phyloP scores from a whole-genome alignment of 1,140 invertebrate genomes.

The Drosophila prosaltans region DNA sequence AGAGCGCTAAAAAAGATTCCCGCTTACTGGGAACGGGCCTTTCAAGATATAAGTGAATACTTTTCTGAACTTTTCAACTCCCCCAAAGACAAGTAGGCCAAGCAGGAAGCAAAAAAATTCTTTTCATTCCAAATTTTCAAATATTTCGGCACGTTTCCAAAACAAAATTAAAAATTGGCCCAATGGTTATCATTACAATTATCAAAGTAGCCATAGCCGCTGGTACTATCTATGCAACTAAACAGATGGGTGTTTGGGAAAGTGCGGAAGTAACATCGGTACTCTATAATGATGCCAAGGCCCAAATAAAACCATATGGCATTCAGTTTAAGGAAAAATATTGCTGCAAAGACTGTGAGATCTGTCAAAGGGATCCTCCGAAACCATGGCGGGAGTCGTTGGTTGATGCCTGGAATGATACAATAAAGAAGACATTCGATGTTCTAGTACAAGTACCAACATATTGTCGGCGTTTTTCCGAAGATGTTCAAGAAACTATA shows the following conservation, averaged over 20 bases:
- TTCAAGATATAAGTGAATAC: not conserved
- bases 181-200: constrained; percentile 27
- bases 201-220: constrained; percentile 36
- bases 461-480: constrained; percentile 20
- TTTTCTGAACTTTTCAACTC: constrained; percentile 16
- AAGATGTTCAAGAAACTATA: constrained; percentile 22
- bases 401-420: constrained; percentile 44
- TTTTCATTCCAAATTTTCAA: not conserved
- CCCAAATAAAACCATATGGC: constrained; percentile 18
- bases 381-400: constrained; percentile 40
- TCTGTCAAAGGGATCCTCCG: not conserved
- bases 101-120: not conserved
- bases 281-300: constrained; percentile 13
- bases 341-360: constrained; percentile 25
- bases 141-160: not conserved
- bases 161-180: not conserved
- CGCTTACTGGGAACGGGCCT: constrained; percentile 19
- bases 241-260: constrained; percentile 33
- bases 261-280: constrained; percentile 1
- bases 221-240: constrained; percentile 23
- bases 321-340: constrained; percentile 17
- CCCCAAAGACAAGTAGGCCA: constrained; percentile 20
- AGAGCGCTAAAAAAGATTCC: constrained; percentile 31
- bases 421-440: constrained; percentile 30
- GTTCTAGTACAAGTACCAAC: not conserved